A percentile compares a stretch with the other conserved stretches of the same genome.
Conservation (phyloP, 2,888 invertebrate genomes). For the Phortica magna region DNA sequence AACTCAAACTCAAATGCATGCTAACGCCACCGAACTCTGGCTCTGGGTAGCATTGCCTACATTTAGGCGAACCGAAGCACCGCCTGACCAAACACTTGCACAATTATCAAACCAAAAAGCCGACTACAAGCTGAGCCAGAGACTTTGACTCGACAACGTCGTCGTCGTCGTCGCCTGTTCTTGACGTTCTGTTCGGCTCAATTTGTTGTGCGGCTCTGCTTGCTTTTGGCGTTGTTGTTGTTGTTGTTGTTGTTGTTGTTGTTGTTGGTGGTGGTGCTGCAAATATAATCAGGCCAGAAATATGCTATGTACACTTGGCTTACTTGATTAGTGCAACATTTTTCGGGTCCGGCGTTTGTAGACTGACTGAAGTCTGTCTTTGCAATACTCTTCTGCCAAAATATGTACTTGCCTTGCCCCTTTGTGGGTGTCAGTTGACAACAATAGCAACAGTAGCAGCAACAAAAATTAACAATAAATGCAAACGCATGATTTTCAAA, state of each 20-base stretch:
- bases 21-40: neutral
- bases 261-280: slow-evolving; percentile 39
- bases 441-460: neutral
- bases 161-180: slow-evolving; percentile 24
- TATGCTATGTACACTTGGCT: slow-evolving; percentile 61
- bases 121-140: neutral
- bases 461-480: slow-evolving; percentile 48
- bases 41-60: slow-evolving; percentile 11
- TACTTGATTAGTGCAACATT: slow-evolving; percentile 62
- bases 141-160: neutral
- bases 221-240: slow-evolving; percentile 20
- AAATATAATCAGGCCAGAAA: slow-evolving; percentile 65
- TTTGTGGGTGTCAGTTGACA: slow-evolving; percentile 1
- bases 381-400: slow-evolving; percentile 1
- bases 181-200: slow-evolving; percentile 3
- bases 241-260: slow-evolving; percentile 8
- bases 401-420: neutral
- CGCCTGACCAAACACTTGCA: neutral
- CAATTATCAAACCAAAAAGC: neutral
- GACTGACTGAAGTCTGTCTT: neutral
- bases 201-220: neutral
- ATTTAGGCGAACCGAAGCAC: neutral
- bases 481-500: slow-evolving; percentile 47
- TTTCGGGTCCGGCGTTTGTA: neutral
- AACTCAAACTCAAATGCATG: neutral